A percentile compares a stretch with the other conserved stretches of the same genome.
Evolutionary conservation across 2,113 vertebrate genomes (phyloP).

Genomic region (Guaruba guarouba): DNA sequence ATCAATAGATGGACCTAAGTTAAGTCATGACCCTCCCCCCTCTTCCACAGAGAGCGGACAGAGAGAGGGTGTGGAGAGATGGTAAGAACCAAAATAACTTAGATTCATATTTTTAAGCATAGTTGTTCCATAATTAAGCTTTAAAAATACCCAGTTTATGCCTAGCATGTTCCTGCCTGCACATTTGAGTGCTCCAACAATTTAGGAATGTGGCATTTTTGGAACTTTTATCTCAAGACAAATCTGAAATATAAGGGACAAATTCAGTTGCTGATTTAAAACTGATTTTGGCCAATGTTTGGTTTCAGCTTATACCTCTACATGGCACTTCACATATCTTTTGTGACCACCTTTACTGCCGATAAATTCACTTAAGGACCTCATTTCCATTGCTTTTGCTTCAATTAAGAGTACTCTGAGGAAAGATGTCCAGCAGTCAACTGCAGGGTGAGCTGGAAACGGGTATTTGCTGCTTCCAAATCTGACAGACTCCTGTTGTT

Average conservation of each 20-base stretch:
- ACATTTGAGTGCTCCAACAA: fast-evolving
- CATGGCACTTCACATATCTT: background rate
- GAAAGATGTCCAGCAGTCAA: background rate
- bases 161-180: background rate
- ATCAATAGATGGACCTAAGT: background rate
- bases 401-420: background rate
- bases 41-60: background rate
- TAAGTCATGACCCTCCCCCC: fast-evolving
- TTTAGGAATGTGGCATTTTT: background rate
- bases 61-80: background rate
- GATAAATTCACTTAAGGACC: background rate
- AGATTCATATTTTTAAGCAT: background rate
- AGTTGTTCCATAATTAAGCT: background rate
- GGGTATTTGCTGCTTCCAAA: background rate
- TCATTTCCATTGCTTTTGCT: background rate
- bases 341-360: background rate
- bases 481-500: background rate
- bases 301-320: background rate
- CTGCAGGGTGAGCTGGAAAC: background rate
- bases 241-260: background rate
- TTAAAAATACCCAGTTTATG: background rate
- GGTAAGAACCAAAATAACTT: background rate
- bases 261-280: background rate
- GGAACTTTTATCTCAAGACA: background rate
- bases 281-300: background rate